Base-by-base conservation (phyloP, 2,113 vertebrate genomes). In the Pogona vitticeps region DNA sequence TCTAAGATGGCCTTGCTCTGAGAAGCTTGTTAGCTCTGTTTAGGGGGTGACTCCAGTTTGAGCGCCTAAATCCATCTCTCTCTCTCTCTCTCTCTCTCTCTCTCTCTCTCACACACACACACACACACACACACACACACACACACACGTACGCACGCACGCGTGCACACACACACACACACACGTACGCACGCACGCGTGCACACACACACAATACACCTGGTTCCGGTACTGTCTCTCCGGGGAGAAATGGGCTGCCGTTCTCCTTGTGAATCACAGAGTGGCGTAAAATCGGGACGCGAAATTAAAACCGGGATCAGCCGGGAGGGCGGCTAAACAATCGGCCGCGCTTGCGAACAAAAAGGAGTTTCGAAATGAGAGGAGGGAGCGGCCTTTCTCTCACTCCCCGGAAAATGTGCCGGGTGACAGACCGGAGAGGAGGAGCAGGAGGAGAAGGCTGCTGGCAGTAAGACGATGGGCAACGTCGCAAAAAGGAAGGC, bases 381-480 rank as follows among this genome's bases (percentile, higher is more conserved):
- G n/a, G 17, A 86, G 76, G 88, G 88, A 86, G 92, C 89, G 86
- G 86, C 23, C 20, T 38, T 26, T 90, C 91, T 38, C 56, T 90
- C 83, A 3, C 86, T n/a, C n/a, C n/a, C 40, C 89, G 89, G 12
- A 71, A 92, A 92, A 80, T 90, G 91, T n/a, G 59, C 71, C 13
- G 58, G 0, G 1, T 13, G 52, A 58, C 2, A 59, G 80, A 83
- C 52, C 14, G 88, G n/a, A 59, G 67, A 0, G 0, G 72, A 31
- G 0, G 3, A 40, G 6, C n/a, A 20, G 33, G 42, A 31, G 31
- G 40, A 23, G 3, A 9, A 3, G 33, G 1, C 38, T 23, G 7
- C 40, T 63, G 61, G 14, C 15, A n/a, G n/a, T 40, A 58, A 9
- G 18, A 8, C 46, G 46, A 10, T 10, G 46, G 42, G 42, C 81